Base-by-base conservation (phyloP, 2,888 invertebrate genomes). In the Cephus pygmeus region DNA sequence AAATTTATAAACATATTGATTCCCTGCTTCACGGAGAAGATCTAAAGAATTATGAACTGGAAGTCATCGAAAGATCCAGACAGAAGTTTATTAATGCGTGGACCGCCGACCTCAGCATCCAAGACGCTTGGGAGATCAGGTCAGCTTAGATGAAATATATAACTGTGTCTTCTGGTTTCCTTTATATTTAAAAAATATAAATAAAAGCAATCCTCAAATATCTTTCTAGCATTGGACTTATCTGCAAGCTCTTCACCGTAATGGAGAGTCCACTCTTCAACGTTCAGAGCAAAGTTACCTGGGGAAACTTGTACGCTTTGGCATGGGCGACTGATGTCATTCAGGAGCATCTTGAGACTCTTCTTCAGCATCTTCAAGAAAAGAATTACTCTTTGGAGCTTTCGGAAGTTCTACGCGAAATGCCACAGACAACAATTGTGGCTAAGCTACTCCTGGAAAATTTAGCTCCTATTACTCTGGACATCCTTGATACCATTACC, bases 171-270 rank as follows among this genome's bases (percentile, higher is more conserved):
- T 56, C 2, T 56, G 40, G 6, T 23, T 1, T 56, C 23, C 23
- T 56, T 56, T 15, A 56, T 56, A 56, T 56, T 56, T 23, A 56
- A 56, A 23, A 56, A 56, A 56, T 56, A 56, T 56, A 23, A 23
- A 56, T 6, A 23, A 23, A 56, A 23, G 9, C 9, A 56, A 56
- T 9, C 23, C 2, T 56, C 9, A 23, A 56, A 56, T 56, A 23
- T 23, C 23, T 23, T 82, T 89, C 84, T 87, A 90, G 89, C 85
- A 87, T 90, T 85, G 90, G 90, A 81, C 81, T 86, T 76, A 73
- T 89, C 79, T 90, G 90, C 83, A 89, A 88, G 81, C 31, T 89
- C 3, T 87, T 90, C 73, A 81, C 82, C 74, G 69, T 90, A 33
- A 84, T 85, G 76, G 88, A 90, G 80, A 88, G 86, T 77, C 87